These are phyloP conservation scores for Dicerorhinus sumatrensis DNA, from an alignment of 2,113 vertebrate genomes.

Conservation along the genomic window DNA sequence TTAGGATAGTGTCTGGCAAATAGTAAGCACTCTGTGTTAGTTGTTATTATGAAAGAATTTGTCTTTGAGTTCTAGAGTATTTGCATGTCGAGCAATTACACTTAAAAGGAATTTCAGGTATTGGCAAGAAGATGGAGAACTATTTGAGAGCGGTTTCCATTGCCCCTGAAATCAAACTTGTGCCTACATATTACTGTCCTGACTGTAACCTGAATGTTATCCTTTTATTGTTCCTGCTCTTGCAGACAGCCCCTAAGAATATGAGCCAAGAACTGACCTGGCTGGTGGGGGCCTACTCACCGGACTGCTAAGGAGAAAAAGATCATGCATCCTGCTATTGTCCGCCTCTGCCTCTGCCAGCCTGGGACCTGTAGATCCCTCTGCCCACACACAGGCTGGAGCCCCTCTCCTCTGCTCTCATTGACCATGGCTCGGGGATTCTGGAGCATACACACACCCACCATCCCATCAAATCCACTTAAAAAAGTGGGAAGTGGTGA, in stretches of 20 bases:
- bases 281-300: neutral
- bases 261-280: neutral
- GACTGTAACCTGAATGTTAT: neutral
- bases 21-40: neutral
- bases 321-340: neutral
- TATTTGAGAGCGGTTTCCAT: neutral
- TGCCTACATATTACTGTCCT: neutral
- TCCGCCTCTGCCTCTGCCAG: neutral
- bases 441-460: neutral
- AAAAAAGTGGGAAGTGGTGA: neutral
- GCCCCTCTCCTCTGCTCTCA: neutral
- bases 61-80: neutral
- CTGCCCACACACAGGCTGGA: neutral
- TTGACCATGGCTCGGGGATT: neutral
- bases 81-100: neutral
- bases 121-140: neutral
- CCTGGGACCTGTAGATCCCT: neutral
- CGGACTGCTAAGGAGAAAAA: neutral
- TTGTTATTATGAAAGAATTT: neutral
- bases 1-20: neutral
- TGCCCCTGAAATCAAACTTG: neutral
- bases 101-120: neutral
- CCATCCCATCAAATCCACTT: neutral
- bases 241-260: neutral
- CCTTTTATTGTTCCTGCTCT: neutral